Evolutionary conservation across 2,113 vertebrate genomes (phyloP).

Genomic region (Nanorana parkeri): DNA sequence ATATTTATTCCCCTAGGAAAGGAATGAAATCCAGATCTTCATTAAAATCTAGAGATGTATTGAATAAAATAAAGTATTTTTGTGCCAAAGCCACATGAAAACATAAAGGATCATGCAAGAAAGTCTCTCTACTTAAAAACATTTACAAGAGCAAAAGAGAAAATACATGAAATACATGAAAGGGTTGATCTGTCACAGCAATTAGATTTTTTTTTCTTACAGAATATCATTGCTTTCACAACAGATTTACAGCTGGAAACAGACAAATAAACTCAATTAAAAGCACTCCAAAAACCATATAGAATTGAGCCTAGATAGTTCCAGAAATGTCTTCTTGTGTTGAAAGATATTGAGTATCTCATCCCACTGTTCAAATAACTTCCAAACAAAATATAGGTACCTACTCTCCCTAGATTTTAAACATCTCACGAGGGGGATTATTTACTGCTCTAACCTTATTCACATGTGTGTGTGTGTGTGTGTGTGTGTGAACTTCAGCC

Average conservation of each 20-base stretch:
- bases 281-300: too few relatives aligned
- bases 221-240: not conserved
- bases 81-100: conserved; percentile 47
- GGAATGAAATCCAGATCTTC: conserved; percentile 47
- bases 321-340: too few relatives aligned
- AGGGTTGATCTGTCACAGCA: conserved; percentile 18
- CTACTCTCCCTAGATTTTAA: too few relatives aligned
- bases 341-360: too few relatives aligned
- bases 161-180: conserved; percentile 23
- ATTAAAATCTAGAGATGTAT: conserved; percentile 36
- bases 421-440: too few relatives aligned
- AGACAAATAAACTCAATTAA: not conserved
- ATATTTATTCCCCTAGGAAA: conserved; percentile 37
- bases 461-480: too few relatives aligned
- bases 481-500: too few relatives aligned
- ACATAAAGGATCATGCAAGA: conserved; percentile 33
- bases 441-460: too few relatives aligned
- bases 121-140: conserved; percentile 21
- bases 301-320: too few relatives aligned
- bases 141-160: conserved; percentile 27
- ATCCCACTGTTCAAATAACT: too few relatives aligned
- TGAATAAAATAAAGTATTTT: conserved; percentile 7
- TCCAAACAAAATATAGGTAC: too few relatives aligned
- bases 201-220: conserved; percentile 10
- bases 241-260: not conserved